A percentile compares a stretch with the other conserved stretches of the same genome.
Evolutionary conservation across 2,113 vertebrate species (phyloP).

Genomic region (Nyctereutes procyonoides): DNA sequence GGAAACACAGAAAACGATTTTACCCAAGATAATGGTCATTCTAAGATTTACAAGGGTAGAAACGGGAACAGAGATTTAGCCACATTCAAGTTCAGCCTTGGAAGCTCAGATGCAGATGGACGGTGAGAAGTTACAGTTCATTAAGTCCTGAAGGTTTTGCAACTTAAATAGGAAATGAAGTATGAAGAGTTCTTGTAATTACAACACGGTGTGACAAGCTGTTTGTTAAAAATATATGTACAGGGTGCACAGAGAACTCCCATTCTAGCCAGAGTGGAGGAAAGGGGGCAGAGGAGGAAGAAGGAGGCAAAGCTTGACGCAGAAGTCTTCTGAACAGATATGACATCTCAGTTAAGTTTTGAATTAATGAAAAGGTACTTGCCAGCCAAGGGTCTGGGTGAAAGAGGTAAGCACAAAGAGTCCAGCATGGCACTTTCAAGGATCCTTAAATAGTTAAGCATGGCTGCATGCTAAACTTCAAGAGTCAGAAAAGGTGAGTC

Average conservation of each 20-base stretch:
- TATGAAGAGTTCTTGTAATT: neutral
- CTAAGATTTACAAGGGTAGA: neutral
- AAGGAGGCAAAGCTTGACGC: neutral
- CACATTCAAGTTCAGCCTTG: neutral
- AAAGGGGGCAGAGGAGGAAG: neutral
- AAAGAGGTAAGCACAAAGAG: neutral
- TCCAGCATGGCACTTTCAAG: neutral
- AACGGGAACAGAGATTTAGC: neutral
- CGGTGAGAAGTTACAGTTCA: neutral
- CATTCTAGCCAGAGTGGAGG: neutral
- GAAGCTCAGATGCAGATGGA: neutral
- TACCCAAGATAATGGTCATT: neutral
- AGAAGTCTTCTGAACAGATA: neutral
- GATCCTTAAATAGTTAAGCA: neutral
- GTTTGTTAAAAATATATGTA: neutral
- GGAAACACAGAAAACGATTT: neutral
- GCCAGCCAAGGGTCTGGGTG: neutral
- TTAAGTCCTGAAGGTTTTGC: neutral
- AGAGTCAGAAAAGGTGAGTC: neutral
- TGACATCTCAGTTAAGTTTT: neutral
- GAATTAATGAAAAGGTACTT: neutral
- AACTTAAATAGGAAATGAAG: constrained; percentile 40
- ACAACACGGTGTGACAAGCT: neutral
- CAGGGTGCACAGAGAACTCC: neutral
- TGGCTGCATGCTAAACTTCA: neutral